Percentiles rank a stretch among this genome's conserved stretches.
Conservation (phyloP, 2,888 invertebrate species). For the Agonopterix heracliana region DNA sequence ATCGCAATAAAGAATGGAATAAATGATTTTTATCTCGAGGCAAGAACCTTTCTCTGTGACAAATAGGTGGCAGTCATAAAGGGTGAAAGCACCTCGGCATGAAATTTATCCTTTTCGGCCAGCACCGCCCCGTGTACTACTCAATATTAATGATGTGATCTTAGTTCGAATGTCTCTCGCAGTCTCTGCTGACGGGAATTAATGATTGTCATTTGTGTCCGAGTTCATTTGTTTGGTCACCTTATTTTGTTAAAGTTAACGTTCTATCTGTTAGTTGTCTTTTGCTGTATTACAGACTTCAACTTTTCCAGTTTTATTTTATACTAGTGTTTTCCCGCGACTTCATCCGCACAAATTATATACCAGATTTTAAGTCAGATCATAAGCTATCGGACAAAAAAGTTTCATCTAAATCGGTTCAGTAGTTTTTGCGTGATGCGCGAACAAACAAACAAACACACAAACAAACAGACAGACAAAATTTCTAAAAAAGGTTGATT, state of each 20-base stretch:
- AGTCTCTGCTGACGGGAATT: conserved; percentile 64
- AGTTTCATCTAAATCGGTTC: too few species aligned
- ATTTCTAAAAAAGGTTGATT: too few species aligned
- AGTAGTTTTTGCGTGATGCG: too few species aligned
- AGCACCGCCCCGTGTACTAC: conserved; percentile 61
- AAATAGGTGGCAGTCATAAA: conserved; percentile 63
- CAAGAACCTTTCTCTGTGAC: conserved; percentile 29
- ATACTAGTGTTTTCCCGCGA: too few species aligned
- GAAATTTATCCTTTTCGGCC: conserved; percentile 59
- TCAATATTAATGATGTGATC: conserved; percentile 74
- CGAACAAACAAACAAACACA: too few species aligned
- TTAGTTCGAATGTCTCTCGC: conserved; percentile 65
- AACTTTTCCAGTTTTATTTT: too few species aligned
- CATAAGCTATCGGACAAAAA: too few species aligned
- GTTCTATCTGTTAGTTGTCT: not conserved
- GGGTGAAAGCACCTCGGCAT: conserved; percentile 66
- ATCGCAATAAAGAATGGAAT: too few species aligned
- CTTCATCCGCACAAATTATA: too few species aligned
- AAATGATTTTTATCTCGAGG: conserved; percentile 1
- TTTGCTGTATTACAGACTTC: too few species aligned
- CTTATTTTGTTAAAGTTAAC: conserved; percentile 36
- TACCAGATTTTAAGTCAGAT: too few species aligned
- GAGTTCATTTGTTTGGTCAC: conserved; percentile 47
- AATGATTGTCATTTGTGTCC: conserved; percentile 64
- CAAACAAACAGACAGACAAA: too few species aligned